Evolutionary conservation across 2,113 vertebrate species (phyloP).

Genomic region (Delphinus delphis): DNA sequence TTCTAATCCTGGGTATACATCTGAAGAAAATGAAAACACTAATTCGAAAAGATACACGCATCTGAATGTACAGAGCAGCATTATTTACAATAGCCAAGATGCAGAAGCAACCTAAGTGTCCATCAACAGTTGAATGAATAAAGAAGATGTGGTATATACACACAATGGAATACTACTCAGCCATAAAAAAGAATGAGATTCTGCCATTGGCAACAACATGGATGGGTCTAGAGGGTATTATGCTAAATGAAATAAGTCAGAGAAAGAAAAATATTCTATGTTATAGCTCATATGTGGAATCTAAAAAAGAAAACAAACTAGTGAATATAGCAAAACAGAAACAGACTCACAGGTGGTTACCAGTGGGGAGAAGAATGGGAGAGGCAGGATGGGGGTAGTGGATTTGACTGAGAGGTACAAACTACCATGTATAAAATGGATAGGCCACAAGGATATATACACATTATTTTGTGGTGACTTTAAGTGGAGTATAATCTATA

Average conservation of each 20-base stretch:
- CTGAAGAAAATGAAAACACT: background rate
- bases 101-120: no score
- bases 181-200: background rate
- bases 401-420: background rate
- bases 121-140: no score
- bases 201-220: background rate
- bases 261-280: background rate
- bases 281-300: background rate
- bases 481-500: background rate
- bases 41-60: background rate
- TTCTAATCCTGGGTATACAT: background rate
- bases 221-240: background rate
- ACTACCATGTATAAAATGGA: background rate
- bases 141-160: background rate
- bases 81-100: no score
- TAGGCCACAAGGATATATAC: background rate
- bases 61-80: no score
- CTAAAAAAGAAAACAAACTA: background rate
- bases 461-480: background rate
- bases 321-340: background rate
- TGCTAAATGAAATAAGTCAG: background rate
- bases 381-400: background rate
- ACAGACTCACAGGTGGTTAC: background rate
- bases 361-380: background rate
- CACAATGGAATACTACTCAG: background rate